phyloP scores from a whole-genome alignment of 2,113 vertebrate genomes.

The Chamaea fasciata region DNA sequence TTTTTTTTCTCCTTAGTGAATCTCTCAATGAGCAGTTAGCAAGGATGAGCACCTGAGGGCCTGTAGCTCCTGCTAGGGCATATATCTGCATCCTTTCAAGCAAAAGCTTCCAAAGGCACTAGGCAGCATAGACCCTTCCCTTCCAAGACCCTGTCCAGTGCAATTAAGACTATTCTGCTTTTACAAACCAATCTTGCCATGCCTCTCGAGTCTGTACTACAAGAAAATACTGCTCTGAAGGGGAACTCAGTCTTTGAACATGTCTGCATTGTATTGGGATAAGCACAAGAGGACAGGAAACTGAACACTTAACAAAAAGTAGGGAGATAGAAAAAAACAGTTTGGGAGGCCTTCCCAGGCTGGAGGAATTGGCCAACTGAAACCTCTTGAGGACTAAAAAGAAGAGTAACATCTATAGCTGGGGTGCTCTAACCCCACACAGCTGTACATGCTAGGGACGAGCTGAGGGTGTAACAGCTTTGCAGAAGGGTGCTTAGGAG shows the following conservation, averaged over 20 bases:
- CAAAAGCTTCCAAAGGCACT: not conserved
- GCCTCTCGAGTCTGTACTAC: not conserved
- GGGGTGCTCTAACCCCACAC: not conserved
- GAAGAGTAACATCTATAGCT: not conserved
- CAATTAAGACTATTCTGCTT: not conserved
- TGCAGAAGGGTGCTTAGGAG: not conserved
- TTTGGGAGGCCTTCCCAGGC: not conserved
- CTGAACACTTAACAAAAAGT: not conserved
- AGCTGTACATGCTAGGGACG: not conserved
- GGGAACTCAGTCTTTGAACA: not conserved
- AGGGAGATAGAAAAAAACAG: not conserved
- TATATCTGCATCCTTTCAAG: not conserved
- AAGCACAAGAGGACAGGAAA: not conserved
- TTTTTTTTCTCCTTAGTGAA: not conserved
- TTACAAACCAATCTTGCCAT: not conserved
- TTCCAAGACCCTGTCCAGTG: not conserved
- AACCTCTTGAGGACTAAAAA: not conserved
- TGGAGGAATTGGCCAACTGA: not conserved
- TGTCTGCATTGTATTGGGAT: not conserved
- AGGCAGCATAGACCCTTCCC: not conserved
- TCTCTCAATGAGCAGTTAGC: not conserved
- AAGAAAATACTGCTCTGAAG: not conserved
- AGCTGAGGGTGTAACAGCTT: not conserved
- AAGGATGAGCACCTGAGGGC: not conserved
- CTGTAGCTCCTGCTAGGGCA: not conserved